These are phyloP conservation scores for Lethrus apterus DNA, from an alignment of 1,140 invertebrate genomes.

Conservation along the genomic window DNA sequence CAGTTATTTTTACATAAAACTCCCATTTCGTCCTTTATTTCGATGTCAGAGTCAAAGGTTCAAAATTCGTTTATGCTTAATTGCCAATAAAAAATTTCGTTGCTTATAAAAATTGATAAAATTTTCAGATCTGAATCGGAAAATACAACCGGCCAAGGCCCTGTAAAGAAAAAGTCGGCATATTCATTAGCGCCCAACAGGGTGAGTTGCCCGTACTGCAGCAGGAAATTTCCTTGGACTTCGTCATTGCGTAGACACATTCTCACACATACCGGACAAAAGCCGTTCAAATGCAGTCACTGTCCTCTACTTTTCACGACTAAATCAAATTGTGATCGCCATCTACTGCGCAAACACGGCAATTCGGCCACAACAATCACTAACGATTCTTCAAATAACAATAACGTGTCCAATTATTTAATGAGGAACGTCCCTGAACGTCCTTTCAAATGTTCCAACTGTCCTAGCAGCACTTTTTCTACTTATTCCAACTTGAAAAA, in stretches of 20 bases:
- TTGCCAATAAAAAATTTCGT: no score
- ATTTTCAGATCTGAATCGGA: conserved; percentile 51
- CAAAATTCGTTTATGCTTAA: no score
- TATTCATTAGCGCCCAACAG: conserved; percentile 91
- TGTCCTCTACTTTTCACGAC: conserved; percentile 92
- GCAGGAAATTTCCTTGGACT: conserved; percentile 91
- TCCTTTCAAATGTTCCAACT: conserved; percentile 76
- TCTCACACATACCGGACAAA: conserved; percentile 90
- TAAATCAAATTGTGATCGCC: conserved; percentile 94
- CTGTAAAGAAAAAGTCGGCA: conserved; percentile 82
- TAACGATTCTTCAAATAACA: conserved; percentile 30
- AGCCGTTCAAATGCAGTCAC: conserved; percentile 89
- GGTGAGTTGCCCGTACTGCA: conserved; percentile 85
- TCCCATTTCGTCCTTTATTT: no score
- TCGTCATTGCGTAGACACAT: conserved; percentile 88
- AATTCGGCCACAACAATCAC: conserved; percentile 40
- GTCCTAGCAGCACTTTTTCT: conserved; percentile 79
- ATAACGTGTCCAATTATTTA: conserved; percentile 42
- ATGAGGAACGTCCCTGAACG: conserved; percentile 69
- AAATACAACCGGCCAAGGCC: conserved; percentile 34
- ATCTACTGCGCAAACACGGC: conserved; percentile 84
- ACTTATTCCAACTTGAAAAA: conserved; percentile 72
- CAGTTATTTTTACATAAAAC: no score
- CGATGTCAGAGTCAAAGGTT: no score
- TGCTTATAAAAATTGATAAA: no score